Base-by-base conservation (phyloP, 2,113 vertebrate species). In the Poecilia latipinna region DNA sequence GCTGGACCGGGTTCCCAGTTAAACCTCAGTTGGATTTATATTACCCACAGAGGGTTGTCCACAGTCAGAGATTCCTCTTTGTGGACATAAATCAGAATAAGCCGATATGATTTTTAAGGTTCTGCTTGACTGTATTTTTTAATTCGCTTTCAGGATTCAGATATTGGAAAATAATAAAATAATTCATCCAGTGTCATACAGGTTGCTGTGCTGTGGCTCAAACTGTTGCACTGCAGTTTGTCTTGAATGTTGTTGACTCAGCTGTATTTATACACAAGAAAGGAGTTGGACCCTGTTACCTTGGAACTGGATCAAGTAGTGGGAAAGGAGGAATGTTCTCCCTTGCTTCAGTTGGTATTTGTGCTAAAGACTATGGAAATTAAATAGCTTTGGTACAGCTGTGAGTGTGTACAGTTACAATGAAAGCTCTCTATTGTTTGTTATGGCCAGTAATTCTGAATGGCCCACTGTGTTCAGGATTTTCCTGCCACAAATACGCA, bases 361-460 rank as follows among this genome's bases (percentile, higher is more conserved):
- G 75, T 65, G 68, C 62, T 19, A 12, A 31, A 79, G 78, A 82
- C 42, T 39, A 65, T 79, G 64, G 74, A 77, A 76, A 80, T 67
- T 5, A 73, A 77, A 72, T 67, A 71, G 69, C 64, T 80, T 79
- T 82, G 75, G 73, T 74, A 57, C 28, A 62, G 79, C 62, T 82
- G 54, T 91, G 78, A 72, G 42, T 73, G 88, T 80, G 75, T 69
- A 70, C 77, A 81, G 32, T 80, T 71, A 75, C 66, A 85, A 74
- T 86, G 82, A 89, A 88, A 78, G 79, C 61, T 31, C 42, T 65
- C 74, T 78, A 84, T 91, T 93, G 87, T 91, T 82, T 68, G 82
- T 77, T 82, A 71, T 77, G 83, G 76, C 42, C 72, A 63, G 48
- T 17, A 24, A 64, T 70, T 85, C 65, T 57, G 74, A 90, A 78